Conservation (phyloP, 2,113 vertebrate species). For the Rhizomys pruinosus region DNA sequence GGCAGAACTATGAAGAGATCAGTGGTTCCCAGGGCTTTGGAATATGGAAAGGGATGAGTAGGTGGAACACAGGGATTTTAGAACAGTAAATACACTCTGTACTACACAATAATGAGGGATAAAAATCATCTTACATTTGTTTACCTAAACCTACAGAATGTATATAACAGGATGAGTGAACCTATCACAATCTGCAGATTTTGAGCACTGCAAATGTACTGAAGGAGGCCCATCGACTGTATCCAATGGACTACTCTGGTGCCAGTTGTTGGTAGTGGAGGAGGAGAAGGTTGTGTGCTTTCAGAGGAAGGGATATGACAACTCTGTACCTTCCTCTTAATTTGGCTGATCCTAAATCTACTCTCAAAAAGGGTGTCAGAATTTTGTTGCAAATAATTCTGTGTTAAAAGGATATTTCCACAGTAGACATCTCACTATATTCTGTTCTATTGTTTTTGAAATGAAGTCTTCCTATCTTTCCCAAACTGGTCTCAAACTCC, state of each 20-base stretch:
- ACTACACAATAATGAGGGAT: not conserved
- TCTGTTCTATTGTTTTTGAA: too few relatives aligned
- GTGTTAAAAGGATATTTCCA: not conserved
- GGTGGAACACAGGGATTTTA: too few relatives aligned
- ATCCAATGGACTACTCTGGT: not conserved
- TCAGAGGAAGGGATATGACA: not conserved
- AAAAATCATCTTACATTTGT: not conserved
- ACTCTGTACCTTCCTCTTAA: not conserved
- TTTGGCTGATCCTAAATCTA: not conserved
- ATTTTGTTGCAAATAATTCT: constrained; percentile 14
- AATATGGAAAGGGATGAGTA: too few relatives aligned
- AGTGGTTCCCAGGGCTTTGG: too few relatives aligned
- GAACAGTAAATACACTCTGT: not conserved
- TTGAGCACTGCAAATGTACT: not conserved
- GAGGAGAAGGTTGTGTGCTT: not conserved
- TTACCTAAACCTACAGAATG: not conserved
- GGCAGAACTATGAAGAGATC: too few relatives aligned
- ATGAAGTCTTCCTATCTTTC: not conserved
- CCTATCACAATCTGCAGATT: not conserved
- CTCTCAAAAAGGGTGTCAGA: not conserved
- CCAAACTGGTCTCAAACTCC: not conserved
- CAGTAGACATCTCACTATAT: not conserved
- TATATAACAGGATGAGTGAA: not conserved
- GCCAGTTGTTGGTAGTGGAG: not conserved
- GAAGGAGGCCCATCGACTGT: not conserved